Conservation (phyloP, 2,113 vertebrate genomes). For the Synchiropus splendidus region DNA sequence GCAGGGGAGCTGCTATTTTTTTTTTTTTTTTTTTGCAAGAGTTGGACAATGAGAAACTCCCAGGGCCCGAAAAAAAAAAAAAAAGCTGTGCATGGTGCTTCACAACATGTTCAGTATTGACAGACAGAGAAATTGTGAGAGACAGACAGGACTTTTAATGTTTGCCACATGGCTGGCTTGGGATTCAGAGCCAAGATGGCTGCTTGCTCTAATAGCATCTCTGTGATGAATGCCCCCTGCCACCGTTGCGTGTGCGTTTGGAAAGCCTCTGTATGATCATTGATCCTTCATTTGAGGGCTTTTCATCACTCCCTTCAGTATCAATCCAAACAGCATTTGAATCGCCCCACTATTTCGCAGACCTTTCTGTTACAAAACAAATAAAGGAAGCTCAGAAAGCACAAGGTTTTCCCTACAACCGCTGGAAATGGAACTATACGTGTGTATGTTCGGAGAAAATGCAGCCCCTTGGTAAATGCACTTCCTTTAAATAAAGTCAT, state of each 20-base stretch:
- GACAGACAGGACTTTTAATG: conserved; percentile 15
- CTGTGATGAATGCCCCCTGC: conserved; percentile 33
- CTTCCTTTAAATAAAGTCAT: too few species aligned
- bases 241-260: conserved; percentile 1
- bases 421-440: too few species aligned
- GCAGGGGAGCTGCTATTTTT: conserved; percentile 30
- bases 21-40: conserved; percentile 26
- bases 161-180: conserved; percentile 12
- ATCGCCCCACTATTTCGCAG: too few species aligned
- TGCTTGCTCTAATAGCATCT: conserved; percentile 18
- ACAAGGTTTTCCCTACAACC: too few species aligned
- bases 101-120: conserved; percentile 22
- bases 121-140: conserved; percentile 27
- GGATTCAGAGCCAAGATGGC: conserved; percentile 31
- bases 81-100: conserved; percentile 21
- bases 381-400: too few species aligned
- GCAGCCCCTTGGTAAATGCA: too few species aligned
- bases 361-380: too few species aligned
- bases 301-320: conserved; percentile 5
- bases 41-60: conserved; percentile 40
- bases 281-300: conserved; percentile 15
- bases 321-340: too few species aligned
- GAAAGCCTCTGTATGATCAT: conserved; percentile 16
- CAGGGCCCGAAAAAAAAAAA: conserved; percentile 7
- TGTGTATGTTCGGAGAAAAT: too few species aligned